These are phyloP conservation scores for Octonoba sinensis DNA, from an alignment of 2,888 invertebrate species.

Conservation along the genomic window DNA sequence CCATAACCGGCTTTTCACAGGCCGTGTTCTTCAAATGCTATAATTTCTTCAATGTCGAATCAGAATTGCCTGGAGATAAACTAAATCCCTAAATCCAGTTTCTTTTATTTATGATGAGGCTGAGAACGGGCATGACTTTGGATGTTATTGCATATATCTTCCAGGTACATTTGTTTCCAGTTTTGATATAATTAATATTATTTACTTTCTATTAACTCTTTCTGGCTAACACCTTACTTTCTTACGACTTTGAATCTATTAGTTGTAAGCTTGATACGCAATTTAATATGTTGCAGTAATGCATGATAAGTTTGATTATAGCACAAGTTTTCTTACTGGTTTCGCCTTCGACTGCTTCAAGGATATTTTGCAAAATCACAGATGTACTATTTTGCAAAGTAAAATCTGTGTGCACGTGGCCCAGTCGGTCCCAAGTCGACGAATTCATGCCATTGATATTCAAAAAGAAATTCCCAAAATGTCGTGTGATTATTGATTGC, in stretches of 20 bases:
- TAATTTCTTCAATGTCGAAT: not conserved
- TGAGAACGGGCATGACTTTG: not conserved
- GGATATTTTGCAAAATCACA: not conserved
- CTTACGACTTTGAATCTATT: not conserved
- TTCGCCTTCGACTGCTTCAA: not conserved
- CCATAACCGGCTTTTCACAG: not conserved
- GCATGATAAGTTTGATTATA: not conserved
- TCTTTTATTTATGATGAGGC: not conserved
- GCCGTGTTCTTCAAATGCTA: not conserved
- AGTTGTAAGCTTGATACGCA: not conserved
- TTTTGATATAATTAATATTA: not conserved
- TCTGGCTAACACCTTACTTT: not conserved
- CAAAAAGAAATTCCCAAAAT: not conserved
- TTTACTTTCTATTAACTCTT: not conserved
- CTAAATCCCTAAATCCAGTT: not conserved
- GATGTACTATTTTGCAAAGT: not conserved
- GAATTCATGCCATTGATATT: not conserved
- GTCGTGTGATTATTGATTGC: conserved; percentile 9
- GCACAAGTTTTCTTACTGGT: not conserved
- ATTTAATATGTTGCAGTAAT: not conserved
- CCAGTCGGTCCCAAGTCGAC: not conserved
- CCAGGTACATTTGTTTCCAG: not conserved
- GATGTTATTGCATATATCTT: not conserved
- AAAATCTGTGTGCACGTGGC: conserved; percentile 10
- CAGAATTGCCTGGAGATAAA: not conserved